Evolutionary conservation across 2,888 invertebrate species (phyloP), one percentile per base, ranked within the genome.

Genomic region (Arge pagana): DNA sequence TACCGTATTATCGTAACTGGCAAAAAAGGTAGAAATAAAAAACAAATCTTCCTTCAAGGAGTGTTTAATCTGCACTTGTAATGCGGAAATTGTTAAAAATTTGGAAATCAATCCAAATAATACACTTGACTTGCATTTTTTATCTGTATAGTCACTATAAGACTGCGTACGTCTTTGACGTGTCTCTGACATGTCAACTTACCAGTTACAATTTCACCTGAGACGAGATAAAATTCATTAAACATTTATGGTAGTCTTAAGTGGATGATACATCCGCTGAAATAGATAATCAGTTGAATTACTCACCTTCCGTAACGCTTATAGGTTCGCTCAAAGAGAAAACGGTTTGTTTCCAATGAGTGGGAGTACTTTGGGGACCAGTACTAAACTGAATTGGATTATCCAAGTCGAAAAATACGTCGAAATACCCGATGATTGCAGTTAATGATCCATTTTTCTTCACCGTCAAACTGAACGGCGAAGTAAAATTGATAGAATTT

Each of bases 291-390:
- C 21, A n/a, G n/a, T n/a, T 23, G n/a, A 23, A 15, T 36, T 35
- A 54, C 49, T 65, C 67, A 75, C 89, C 92, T 77, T 84, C 78
- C 58, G 85, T 85, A 0, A 93, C 85, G 40, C 82, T 74, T 39
- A 89, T 81, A 24, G 89, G 85, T 60, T 89, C 83, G 56, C 85
- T 87, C 10, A 96, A 80, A 67, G 90, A 89, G 74, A 96, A 93
- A 1, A 94, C 83, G 1, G 94, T 94, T 76, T 96, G 96, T 71
- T 95, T 93, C 96, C 96, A 96, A 80, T 96, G 96, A 0, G 96
- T 96, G 16, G 85, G 80, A 0, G 83, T 80, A 1, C 81, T 78
- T 30, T 82, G 78, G 3, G 96, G 95, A 1, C 90, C 87, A 1
- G 96, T 96, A 43, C 89, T 87, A 65, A 96, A 86, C 3, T 80